Percentiles rank a stretch among this genome's conserved stretches.
Conservation (phyloP, 2,113 vertebrate genomes). For the Actenoides lindsayi region DNA sequence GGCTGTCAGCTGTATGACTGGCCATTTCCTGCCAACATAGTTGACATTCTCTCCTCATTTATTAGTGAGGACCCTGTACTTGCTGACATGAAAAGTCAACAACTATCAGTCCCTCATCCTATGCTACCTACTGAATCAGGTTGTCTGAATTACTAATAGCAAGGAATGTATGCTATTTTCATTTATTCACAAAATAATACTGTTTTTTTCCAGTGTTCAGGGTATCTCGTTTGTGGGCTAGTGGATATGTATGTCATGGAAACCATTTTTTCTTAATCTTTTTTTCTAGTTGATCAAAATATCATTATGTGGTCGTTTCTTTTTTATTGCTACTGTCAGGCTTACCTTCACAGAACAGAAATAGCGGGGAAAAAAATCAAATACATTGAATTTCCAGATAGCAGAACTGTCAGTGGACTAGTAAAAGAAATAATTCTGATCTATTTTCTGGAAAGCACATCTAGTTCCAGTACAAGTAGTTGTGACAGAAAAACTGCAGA, state of each 20-base stretch:
- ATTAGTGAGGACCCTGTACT: not conserved
- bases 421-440: not conserved
- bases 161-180: not conserved
- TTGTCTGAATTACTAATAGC: not conserved
- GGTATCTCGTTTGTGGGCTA: not conserved
- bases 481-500: not conserved
- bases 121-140: not conserved
- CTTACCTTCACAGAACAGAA: not conserved
- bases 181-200: not conserved
- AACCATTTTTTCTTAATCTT: not conserved
- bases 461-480: not conserved
- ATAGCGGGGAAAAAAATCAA: not conserved
- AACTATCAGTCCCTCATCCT: not conserved
- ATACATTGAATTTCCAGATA: not conserved
- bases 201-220: not conserved
- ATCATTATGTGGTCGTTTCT: not conserved
- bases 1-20: constrained; percentile 34
- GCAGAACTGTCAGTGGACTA: not conserved
- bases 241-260: not conserved
- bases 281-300: not conserved
- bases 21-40: constrained; percentile 36
- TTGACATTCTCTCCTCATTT: constrained; percentile 38
- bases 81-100: not conserved
- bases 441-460: not conserved
- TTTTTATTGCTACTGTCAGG: not conserved